Base-by-base conservation (phyloP, 2,797 vertebrate species). In the Babyrousa celebensis region DNA sequence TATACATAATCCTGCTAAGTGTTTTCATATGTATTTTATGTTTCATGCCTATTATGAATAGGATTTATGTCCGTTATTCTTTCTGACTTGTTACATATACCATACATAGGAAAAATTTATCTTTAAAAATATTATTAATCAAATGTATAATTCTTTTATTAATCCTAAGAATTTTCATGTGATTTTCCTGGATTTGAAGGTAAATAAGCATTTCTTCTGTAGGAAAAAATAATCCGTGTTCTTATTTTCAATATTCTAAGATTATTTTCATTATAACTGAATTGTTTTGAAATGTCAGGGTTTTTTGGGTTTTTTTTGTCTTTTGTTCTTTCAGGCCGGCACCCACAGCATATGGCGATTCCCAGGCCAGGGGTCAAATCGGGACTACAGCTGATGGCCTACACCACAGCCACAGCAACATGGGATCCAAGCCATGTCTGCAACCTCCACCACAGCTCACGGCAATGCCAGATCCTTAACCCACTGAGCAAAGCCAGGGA, bases 241-340 rank as follows among this genome's bases (percentile, higher is more conserved):
- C 8, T 72, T 58, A 71, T 85, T 85, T 84, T 90, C 60, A 74
- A 36, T 80, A 86, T 75, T 74, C 62, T 80, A 65, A 36, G 58
- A 60, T 54, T 48, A 87, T 79, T 87, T 80, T 89, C 36, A 60
- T 63, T 70, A 40, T 75, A 52, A 65, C 4, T 71, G 27, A 86
- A 90, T 40, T 48, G 18, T 90, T 92, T 95, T 36, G 43, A 71
- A 70, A 93, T 89, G n/a, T 36, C 27, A 56, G 18, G 48, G 40
- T 11, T 70, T 70, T 80, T 85, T 75, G n/a, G n/a, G 36, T 36
- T 36, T 36, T 36, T 36, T 36, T 36, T 36, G 36, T 36, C 36
- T 36, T 36, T 36, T 36, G 36, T 36, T 4, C 36, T 36, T 36
- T 36, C 36, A 36, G 36, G 36, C 3, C 36, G 3, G 36, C 36